phyloP scores from a whole-genome alignment of 2,113 vertebrate genomes.

The Bos javanicus region DNA sequence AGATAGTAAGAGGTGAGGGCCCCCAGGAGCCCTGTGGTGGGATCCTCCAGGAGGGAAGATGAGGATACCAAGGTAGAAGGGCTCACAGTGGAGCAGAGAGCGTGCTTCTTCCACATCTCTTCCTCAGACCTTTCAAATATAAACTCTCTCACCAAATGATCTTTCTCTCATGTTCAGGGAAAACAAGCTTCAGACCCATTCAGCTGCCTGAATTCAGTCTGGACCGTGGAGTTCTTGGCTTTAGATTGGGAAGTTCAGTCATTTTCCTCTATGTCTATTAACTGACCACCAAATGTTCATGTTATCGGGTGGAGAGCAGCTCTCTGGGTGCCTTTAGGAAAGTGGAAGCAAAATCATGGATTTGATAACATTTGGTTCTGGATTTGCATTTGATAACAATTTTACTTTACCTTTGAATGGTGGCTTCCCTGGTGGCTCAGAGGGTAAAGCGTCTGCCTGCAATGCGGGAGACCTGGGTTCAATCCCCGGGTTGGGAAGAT shows the following conservation, averaged over 20 bases:
- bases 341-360: neutral
- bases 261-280: neutral
- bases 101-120: neutral
- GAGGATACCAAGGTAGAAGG: neutral
- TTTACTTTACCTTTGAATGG: neutral
- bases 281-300: neutral
- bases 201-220: neutral
- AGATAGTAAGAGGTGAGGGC: neutral
- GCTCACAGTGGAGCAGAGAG: neutral
- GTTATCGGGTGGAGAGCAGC: neutral
- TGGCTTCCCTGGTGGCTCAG: neutral
- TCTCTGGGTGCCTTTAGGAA: neutral
- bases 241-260: neutral
- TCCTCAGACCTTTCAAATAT: neutral
- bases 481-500: fast-evolving
- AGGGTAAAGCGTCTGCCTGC: neutral
- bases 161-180: neutral
- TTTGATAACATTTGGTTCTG: neutral
- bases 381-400: neutral
- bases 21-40: neutral
- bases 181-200: neutral
- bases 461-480: fast-evolving
- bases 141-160: neutral
- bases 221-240: neutral
- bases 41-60: neutral